Base-by-base conservation (phyloP, 2,888 invertebrate species). In the Bombyx huttoni region DNA sequence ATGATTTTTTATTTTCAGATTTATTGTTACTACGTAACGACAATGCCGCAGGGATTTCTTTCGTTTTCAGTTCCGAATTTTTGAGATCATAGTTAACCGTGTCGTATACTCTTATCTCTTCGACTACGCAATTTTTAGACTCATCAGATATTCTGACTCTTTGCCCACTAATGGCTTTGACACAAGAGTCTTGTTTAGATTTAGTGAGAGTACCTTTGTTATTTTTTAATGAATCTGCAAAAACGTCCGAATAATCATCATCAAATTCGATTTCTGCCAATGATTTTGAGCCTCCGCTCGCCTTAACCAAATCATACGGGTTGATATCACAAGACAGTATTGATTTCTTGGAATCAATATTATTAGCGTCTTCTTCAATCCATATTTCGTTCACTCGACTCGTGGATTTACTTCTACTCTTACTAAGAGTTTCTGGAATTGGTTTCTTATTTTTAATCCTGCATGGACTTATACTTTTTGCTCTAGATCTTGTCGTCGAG, bases 241-340 rank as follows among this genome's bases (percentile, higher is more conserved):
- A 81, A 10, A 84, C 73, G 53, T 85, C 78, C 35, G 74, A 79
- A 67, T 73, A 88, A 53, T 88, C 83, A 68, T 91, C 91, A 61
- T 91, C 89, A 61, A 89, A 89, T 62, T 89, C 87, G 60, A 86
- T 82, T 73, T 86, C 82, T 47, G 81, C 83, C 57, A 89, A 65
- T 64, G 89, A 83, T 72, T 90, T 81, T 58, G 83, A 73, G 69
- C 64, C 71, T n/a, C 75, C 70, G 54, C 68, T 88, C 57, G 84
- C 84, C 74, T 94, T 92, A 64, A 95, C 92, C 69, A 96, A 88
- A 60, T 94, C 94, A 72, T 96, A 96, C 3, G 96, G 95, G 78
- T 95, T 96, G 47, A 96, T 94, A 73, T 94, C 92, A 81, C 95
- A 96, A 64, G 94, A 93, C 47, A 96, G 82, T 59, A 96, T 96